A percentile compares a stretch with the other conserved stretches of the same genome.
Evolutionary conservation across 2,113 vertebrate species (phyloP).

Genomic region (Carollia perspicillata): DNA sequence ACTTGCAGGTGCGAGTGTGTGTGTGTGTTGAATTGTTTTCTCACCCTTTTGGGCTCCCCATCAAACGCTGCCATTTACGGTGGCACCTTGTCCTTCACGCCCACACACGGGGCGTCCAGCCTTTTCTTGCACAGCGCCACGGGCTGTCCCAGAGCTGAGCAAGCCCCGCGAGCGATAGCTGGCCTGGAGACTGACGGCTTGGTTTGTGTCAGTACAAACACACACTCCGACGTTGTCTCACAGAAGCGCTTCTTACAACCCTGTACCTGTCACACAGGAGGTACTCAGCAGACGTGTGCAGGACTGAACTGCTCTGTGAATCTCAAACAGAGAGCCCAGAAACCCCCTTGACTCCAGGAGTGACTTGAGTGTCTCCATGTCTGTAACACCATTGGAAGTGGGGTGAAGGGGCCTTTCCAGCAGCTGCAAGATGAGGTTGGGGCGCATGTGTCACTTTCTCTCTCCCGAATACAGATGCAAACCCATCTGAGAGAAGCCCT

Average conservation of each 20-base stretch:
- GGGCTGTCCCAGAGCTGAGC: constrained; percentile 72
- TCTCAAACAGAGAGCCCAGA: not conserved
- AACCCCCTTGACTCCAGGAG: not conserved
- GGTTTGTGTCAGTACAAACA: constrained; percentile 58
- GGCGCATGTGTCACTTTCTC: not conserved
- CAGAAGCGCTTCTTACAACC: constrained; percentile 27
- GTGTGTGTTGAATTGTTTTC: not conserved
- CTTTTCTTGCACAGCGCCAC: constrained; percentile 79
- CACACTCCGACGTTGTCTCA: constrained; percentile 17
- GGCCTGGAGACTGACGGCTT: constrained; percentile 58
- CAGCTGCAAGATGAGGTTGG: not conserved
- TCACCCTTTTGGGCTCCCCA: not conserved
- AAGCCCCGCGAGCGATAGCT: constrained; percentile 67
- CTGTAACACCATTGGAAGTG: not conserved
- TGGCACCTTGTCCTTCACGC: constrained; percentile 72
- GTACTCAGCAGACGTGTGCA: not conserved
- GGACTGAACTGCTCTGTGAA: not conserved
- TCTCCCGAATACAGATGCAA: not conserved
- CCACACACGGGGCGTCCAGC: constrained; percentile 75
- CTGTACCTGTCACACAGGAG: constrained; percentile 2
- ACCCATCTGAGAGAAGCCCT: not conserved
- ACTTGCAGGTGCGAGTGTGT: not conserved
- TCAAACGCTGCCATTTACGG: not conserved
- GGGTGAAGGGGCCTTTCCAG: not conserved
- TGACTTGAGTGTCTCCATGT: not conserved